These are phyloP conservation scores for Meandrusa payeni DNA, from an alignment of 2,888 invertebrate species.

Conservation along the genomic window DNA sequence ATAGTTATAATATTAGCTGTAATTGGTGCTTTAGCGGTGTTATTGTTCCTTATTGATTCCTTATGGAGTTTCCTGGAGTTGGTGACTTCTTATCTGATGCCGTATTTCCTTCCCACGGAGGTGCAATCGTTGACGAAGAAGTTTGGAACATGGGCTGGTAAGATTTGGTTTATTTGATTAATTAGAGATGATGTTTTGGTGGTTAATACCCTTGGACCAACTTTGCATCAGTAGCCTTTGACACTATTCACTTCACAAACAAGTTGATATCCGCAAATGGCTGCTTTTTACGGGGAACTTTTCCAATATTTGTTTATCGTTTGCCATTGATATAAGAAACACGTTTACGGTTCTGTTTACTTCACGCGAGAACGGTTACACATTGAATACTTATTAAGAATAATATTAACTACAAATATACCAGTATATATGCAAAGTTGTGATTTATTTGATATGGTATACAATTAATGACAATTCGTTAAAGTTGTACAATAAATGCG, in stretches of 20 bases:
- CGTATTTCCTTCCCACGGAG: conserved; percentile 83
- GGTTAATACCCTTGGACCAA: background rate
- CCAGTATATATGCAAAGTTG: too few species aligned
- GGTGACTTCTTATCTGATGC: conserved; percentile 82
- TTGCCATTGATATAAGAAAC: conserved; percentile 2
- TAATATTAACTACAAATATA: too few species aligned
- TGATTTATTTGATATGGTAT: too few species aligned
- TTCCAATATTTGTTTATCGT: too few species aligned
- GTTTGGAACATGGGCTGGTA: conserved; percentile 94
- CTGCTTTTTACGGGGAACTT: too few species aligned
- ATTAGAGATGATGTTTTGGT: conserved; percentile 8
- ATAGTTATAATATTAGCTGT: conserved; percentile 54
- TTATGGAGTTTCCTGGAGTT: conserved; percentile 82
- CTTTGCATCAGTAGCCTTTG: conserved; percentile 12
- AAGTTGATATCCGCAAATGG: conserved; percentile 9
- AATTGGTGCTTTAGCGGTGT: conserved; percentile 75
- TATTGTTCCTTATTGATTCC: conserved; percentile 77
- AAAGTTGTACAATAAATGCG: too few species aligned
- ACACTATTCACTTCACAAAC: conserved; percentile 11
- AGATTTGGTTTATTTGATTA: conserved; percentile 48
- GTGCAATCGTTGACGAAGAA: conserved; percentile 82
- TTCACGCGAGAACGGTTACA: background rate
- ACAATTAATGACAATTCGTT: too few species aligned
- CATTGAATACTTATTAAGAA: background rate
- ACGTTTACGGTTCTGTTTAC: conserved; percentile 4